Evolutionary conservation across 2,113 vertebrate genomes (phyloP).

Genomic region (Baryphthengus martii): DNA sequence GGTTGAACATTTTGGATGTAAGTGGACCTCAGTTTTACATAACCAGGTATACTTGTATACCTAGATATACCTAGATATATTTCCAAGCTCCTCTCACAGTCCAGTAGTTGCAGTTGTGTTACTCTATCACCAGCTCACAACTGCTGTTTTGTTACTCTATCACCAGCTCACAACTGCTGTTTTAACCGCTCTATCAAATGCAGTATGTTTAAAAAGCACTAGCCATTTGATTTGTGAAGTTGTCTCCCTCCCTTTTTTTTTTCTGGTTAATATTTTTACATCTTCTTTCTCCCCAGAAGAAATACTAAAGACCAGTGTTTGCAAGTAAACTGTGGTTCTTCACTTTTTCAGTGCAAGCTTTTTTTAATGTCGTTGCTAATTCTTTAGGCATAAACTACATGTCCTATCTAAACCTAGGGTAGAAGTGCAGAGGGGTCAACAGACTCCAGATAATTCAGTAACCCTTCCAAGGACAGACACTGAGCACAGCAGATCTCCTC

Average conservation of each 20-base stretch:
- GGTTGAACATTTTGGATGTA: not conserved
- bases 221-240: not conserved
- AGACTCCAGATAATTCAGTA: not conserved
- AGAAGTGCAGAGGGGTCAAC: not conserved
- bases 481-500: not conserved
- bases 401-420: not conserved
- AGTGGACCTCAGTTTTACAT: not conserved
- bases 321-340: not conserved
- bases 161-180: not conserved
- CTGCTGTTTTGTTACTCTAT: not conserved
- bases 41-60: not conserved
- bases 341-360: not conserved
- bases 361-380: not conserved
- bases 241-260: not conserved
- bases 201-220: not conserved
- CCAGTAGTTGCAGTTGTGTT: not conserved
- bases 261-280: not conserved
- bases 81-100: not conserved
- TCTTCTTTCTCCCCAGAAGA: not conserved
- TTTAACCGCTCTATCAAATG: not conserved
- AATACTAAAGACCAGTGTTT: not conserved
- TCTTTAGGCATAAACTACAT: not conserved
- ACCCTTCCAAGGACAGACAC: not conserved
- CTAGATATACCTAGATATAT: not conserved
- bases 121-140: not conserved